Evolutionary conservation across 2,888 invertebrate species (phyloP).

Genomic region (Kuschelorhynchus macadamiae): DNA sequence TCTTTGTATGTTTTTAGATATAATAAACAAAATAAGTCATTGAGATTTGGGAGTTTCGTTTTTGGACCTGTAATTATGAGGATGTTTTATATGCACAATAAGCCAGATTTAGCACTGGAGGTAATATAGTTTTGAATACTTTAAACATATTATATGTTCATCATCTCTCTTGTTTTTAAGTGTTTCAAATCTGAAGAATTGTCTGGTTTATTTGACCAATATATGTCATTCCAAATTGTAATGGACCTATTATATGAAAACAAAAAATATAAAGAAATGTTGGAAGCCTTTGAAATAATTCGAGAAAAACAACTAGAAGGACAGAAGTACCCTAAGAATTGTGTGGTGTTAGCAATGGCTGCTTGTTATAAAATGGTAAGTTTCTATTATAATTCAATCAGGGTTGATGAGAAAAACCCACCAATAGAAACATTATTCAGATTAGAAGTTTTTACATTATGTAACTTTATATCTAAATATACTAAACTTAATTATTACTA

Average conservation of each 20-base stretch:
- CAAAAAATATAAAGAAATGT: constrained; percentile 77
- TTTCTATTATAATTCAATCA: too few species aligned
- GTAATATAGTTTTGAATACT: constrained; percentile 24
- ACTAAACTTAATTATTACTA: too few species aligned
- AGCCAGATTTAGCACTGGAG: constrained; percentile 76
- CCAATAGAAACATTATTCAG: too few species aligned
- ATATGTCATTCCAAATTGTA: constrained; percentile 77
- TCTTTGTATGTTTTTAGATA: constrained; percentile 70
- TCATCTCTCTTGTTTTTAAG: constrained; percentile 65
- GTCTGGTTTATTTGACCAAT: constrained; percentile 80
- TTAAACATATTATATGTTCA: background rate
- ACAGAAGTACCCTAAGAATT: constrained; percentile 78
- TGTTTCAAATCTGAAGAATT: constrained; percentile 76
- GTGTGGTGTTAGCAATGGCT: constrained; percentile 77
- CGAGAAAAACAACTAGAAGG: constrained; percentile 75
- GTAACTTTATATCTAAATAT: too few species aligned
- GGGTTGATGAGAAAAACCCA: too few species aligned
- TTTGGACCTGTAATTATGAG: constrained; percentile 90
- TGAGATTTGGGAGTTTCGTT: constrained; percentile 83
- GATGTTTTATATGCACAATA: constrained; percentile 79
- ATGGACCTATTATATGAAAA: constrained; percentile 81
- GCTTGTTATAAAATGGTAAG: constrained; percentile 83
- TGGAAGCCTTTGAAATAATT: constrained; percentile 75
- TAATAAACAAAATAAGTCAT: constrained; percentile 77
- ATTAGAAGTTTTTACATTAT: too few species aligned